Percentiles rank a stretch among this genome's conserved stretches.
These are phyloP conservation scores for Drosophila borborema DNA, from an alignment of 2,888 invertebrate species.

Conservation along the genomic window DNA sequence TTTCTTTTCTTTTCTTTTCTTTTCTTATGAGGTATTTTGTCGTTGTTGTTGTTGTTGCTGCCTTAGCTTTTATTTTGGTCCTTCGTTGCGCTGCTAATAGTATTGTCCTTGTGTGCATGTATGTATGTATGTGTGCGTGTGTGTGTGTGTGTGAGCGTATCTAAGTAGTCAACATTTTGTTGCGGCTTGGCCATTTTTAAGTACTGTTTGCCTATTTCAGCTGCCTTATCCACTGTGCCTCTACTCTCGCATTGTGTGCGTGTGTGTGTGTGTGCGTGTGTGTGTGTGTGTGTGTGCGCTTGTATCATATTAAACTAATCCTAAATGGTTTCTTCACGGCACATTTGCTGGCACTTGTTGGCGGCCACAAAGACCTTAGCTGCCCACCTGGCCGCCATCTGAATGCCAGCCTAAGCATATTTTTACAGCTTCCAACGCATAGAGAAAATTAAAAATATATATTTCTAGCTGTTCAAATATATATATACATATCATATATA, in stretches of 20 bases:
- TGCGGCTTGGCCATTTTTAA: constrained; percentile 73
- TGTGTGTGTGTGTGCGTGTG: not conserved
- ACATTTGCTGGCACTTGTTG: constrained; percentile 77
- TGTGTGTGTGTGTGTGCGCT: constrained; percentile 21
- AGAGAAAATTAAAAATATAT: constrained; percentile 45
- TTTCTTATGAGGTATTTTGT: constrained; percentile 9
- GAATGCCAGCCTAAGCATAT: constrained; percentile 43
- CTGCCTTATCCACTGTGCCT: constrained; percentile 70
- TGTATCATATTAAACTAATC: constrained; percentile 84
- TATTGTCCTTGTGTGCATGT: constrained; percentile 48
- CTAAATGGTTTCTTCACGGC: constrained; percentile 84
- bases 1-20: constrained; percentile 36
- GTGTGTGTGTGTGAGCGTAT: constrained; percentile 32
- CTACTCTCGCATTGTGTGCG: not conserved
- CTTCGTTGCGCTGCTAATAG: constrained; percentile 45
- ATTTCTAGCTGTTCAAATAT: not conserved
- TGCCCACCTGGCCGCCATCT: constrained; percentile 7
- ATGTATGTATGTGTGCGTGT: constrained; percentile 9
- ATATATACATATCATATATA: not conserved
- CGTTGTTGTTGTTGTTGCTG: constrained; percentile 22
- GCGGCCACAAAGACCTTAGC: constrained; percentile 31
- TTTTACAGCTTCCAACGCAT: constrained; percentile 19
- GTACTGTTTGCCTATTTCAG: constrained; percentile 83
- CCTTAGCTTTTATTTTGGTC: constrained; percentile 21
- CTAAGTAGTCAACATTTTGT: constrained; percentile 72